Percentiles rank a stretch among this genome's conserved stretches.
Evolutionary conservation across 2,888 invertebrate species (phyloP).

Genomic region (Augochlorella aurata): DNA sequence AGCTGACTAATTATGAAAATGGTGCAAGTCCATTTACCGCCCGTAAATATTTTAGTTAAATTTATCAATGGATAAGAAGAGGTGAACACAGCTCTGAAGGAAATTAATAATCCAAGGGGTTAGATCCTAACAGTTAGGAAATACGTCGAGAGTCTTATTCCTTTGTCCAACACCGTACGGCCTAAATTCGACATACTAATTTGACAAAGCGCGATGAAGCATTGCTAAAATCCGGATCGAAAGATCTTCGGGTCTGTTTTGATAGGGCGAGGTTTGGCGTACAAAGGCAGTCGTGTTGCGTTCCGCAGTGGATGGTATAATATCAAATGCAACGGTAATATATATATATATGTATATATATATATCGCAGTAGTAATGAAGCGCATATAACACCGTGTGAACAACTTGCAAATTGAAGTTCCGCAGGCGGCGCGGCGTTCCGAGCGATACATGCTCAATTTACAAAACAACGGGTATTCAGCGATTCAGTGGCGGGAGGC

Average conservation of each 20-base stretch:
- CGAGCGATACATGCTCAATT: constrained; percentile 17
- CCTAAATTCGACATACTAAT: too few relatives aligned
- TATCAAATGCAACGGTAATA: constrained; percentile 6
- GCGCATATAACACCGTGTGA: not conserved
- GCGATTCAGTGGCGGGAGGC: not conserved
- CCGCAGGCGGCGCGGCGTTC: not conserved
- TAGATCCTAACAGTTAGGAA: too few relatives aligned
- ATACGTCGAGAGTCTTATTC: too few relatives aligned
- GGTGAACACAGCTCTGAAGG: too few relatives aligned
- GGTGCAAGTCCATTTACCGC: too few relatives aligned
- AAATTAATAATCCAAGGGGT: too few relatives aligned
- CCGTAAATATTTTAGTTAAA: too few relatives aligned
- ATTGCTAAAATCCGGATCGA: not conserved
- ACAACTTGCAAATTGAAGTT: constrained; percentile 18
- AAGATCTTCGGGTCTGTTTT: not conserved
- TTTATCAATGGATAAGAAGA: too few relatives aligned
- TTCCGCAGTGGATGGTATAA: not conserved
- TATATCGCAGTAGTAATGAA: not conserved
- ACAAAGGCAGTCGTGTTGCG: not conserved
- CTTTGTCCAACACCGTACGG: too few relatives aligned
- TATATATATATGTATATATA: not conserved
- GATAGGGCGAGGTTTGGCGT: not conserved
- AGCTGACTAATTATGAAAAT: too few relatives aligned
- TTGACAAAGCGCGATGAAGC: too few relatives aligned
- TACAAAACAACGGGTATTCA: constrained; percentile 23